Conservation (phyloP, 2,113 vertebrate species). For the Vidua chalybeata region DNA sequence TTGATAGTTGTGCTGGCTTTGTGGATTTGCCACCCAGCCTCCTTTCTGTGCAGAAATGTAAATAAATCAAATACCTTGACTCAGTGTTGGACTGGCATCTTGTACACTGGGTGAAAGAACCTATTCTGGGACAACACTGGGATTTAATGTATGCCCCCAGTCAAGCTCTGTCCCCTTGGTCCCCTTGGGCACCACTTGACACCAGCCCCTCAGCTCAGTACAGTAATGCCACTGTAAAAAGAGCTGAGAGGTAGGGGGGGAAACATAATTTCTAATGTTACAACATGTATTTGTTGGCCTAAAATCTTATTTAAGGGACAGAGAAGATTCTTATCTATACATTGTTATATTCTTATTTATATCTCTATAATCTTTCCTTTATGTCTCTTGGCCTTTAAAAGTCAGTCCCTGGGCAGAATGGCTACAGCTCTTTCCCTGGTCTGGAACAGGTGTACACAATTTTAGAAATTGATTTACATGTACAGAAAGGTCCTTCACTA, state of each 20-base stretch:
- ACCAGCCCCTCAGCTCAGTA: background rate
- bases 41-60: background rate
- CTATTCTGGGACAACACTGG: background rate
- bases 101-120: background rate
- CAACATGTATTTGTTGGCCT: background rate
- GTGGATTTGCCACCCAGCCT: background rate
- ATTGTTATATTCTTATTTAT: background rate
- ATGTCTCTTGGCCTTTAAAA: background rate
- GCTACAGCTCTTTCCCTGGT: background rate
- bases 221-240: background rate
- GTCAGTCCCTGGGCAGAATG: background rate
- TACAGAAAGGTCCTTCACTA: background rate
- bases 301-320: background rate
- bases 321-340: background rate
- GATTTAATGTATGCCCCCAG: background rate
- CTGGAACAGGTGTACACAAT: background rate
- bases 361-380: background rate
- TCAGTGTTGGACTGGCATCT: background rate
- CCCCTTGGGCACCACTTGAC: background rate
- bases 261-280: background rate
- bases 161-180: no score
- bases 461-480: background rate
- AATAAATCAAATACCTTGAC: background rate
- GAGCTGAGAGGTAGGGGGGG: background rate
- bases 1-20: background rate